Evolutionary conservation across 2,888 invertebrate species (phyloP).

Genomic region (Eledone cirrhosa): DNA sequence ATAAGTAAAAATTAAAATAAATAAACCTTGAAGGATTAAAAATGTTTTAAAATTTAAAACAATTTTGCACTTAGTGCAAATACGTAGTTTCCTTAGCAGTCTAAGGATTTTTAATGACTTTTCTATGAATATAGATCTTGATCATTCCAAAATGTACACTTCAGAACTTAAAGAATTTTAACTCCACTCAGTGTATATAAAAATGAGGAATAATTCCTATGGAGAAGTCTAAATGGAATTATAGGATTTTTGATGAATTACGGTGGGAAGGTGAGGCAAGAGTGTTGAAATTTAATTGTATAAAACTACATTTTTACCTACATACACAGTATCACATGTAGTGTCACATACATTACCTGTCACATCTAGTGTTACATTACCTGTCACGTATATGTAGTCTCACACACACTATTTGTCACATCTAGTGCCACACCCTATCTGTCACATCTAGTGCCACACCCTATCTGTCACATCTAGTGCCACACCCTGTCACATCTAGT

Average conservation of each 20-base stretch:
- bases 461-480: too few relatives aligned
- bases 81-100: constrained; percentile 21
- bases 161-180: background rate
- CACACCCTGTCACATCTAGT: too few relatives aligned
- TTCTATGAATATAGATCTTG: constrained; percentile 11
- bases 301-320: background rate
- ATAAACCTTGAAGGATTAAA: background rate
- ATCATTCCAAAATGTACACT: background rate
- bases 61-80: constrained; percentile 27
- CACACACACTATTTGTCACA: too few relatives aligned
- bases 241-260: background rate
- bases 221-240: constrained; percentile 16
- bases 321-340: too few relatives aligned
- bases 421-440: too few relatives aligned
- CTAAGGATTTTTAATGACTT: constrained; percentile 14
- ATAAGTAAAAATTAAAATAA: constrained; percentile 13
- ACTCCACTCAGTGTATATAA: background rate
- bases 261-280: background rate
- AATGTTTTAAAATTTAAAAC: background rate
- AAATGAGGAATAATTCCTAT: background rate
- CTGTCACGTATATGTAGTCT: too few relatives aligned
- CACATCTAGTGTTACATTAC: too few relatives aligned
- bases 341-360: too few relatives aligned
- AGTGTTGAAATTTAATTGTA: background rate
- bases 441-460: too few relatives aligned